phyloP scores from a whole-genome alignment of 2,797 vertebrate genomes.

The Hafferia zeledoni region DNA sequence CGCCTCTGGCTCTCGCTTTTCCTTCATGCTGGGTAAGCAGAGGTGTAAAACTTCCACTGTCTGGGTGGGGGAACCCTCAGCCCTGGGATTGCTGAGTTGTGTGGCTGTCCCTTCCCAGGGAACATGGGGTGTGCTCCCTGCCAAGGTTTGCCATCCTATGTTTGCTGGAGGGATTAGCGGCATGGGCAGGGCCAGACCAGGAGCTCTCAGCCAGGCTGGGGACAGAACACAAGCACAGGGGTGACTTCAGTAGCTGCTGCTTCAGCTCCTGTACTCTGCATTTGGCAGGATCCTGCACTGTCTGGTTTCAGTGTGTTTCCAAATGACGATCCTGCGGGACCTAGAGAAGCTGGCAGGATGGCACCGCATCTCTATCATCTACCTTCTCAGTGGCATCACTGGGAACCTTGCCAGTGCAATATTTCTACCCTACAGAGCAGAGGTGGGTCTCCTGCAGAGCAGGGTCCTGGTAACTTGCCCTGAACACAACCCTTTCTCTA shows the following conservation, averaged over 20 bases:
- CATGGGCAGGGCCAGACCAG: not conserved
- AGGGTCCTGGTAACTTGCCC: not conserved
- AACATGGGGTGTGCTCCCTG: not conserved
- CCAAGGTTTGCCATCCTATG: not conserved
- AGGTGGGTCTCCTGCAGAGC: slow-evolving; percentile 75
- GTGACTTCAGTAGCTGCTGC: slow-evolving; percentile 5
- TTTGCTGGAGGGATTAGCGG: not conserved
- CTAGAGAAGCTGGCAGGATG: slow-evolving; percentile 97
- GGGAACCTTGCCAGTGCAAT: slow-evolving; percentile 97
- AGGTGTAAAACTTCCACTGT: not conserved
- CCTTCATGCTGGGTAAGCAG: slow-evolving; percentile 93
- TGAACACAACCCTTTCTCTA: not conserved
- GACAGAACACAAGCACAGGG: not conserved
- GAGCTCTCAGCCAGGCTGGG: not conserved
- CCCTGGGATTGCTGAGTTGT: not conserved
- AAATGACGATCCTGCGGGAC: slow-evolving; percentile 97
- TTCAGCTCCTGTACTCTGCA: slow-evolving; percentile 47
- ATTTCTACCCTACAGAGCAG: slow-evolving; percentile 95
- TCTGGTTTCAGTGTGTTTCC: slow-evolving; percentile 94
- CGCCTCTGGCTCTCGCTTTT: slow-evolving; percentile 97
- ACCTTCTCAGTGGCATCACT: slow-evolving; percentile 95
- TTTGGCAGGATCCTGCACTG: slow-evolving; percentile 94
- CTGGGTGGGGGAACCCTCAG: not conserved
- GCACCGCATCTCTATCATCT: slow-evolving; percentile 98
- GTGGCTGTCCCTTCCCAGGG: not conserved